phyloP scores from a whole-genome alignment of 2,113 vertebrate species.

The Alexandromys fortis region DNA sequence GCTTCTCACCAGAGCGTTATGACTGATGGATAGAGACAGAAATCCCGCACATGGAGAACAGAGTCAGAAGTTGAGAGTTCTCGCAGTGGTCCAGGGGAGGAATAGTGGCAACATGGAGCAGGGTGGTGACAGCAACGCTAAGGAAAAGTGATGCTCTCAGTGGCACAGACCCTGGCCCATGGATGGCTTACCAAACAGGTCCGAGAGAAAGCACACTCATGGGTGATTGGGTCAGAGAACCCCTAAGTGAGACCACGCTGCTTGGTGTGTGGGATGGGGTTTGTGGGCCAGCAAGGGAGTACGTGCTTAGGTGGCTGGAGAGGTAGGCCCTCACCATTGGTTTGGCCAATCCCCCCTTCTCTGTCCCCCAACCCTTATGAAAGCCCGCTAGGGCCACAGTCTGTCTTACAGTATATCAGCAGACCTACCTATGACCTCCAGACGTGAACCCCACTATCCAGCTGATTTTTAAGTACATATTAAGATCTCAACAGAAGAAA shows the following conservation, averaged over 20 bases:
- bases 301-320: not conserved
- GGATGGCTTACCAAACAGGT: not conserved
- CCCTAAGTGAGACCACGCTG: not conserved
- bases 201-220: not conserved
- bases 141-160: not conserved
- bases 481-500: not conserved
- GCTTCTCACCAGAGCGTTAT: not conserved
- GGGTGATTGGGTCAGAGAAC: not conserved
- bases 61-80: not conserved
- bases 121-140: not conserved
- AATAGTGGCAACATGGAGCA: not conserved
- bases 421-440: not conserved
- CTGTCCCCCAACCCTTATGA: not conserved
- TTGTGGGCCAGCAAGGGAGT: not conserved
- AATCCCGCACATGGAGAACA: too few relatives aligned
- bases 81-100: fast-evolving
- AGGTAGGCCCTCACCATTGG: not conserved
- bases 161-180: not conserved
- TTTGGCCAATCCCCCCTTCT: not conserved
- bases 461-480: not conserved
- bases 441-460: not conserved
- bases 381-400: not conserved
- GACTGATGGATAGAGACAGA: not conserved
- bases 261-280: not conserved
- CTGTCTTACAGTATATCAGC: not conserved